phyloP scores from a whole-genome alignment of 2,888 invertebrate species.

The Anoplius nigerrimus region DNA sequence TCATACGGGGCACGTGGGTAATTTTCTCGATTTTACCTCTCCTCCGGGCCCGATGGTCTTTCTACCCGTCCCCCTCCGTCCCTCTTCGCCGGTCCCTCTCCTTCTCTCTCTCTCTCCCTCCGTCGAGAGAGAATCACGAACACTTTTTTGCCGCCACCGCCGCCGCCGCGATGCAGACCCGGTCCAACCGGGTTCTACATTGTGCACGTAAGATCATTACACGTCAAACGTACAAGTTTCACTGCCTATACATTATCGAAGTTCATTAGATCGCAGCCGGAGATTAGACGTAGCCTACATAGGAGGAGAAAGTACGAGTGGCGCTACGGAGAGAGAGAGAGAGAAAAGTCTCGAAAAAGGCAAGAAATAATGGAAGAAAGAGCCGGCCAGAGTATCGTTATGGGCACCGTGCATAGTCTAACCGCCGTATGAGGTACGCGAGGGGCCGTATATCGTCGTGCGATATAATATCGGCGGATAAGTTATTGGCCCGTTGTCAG shows the following conservation, averaged over 20 bases:
- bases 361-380: background rate
- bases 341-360: background rate
- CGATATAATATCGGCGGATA: background rate
- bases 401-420: background rate
- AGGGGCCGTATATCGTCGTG: conserved; percentile 37
- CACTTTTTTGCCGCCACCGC: background rate
- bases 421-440: conserved; percentile 51
- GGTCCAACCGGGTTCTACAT: too few species aligned
- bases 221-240: too few species aligned
- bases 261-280: conserved; percentile 5
- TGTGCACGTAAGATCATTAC: too few species aligned
- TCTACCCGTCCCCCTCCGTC: conserved; percentile 45
- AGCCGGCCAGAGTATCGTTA: conserved; percentile 11
- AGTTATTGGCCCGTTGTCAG: background rate
- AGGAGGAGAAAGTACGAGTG: background rate
- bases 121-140: conserved; percentile 40
- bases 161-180: background rate
- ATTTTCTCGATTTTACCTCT: too few species aligned
- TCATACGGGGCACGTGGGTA: too few species aligned
- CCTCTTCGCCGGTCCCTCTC: too few species aligned
- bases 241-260: conserved; percentile 1
- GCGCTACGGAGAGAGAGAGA: background rate
- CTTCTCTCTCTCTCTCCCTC: conserved; percentile 46
- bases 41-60: too few species aligned
- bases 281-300: conserved; percentile 1